Evolutionary conservation across 2,888 invertebrate species (phyloP), one percentile per base, ranked within the genome.

Genomic region (Xestobium rufovillosum): DNA sequence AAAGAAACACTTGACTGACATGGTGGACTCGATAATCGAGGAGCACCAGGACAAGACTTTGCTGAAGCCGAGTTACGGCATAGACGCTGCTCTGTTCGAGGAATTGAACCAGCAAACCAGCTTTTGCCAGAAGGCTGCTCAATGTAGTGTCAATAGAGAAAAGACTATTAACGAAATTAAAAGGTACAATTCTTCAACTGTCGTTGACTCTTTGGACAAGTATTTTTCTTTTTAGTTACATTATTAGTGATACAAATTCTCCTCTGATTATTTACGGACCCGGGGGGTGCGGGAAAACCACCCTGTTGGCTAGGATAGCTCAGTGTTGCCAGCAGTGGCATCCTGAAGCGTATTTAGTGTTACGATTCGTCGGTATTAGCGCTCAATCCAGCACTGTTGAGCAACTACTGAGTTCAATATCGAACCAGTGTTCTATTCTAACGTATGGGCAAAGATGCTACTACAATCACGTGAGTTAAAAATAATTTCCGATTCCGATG

Each of bases 201-300:
- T 13, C 15, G 13, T 27, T 34, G 6, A 36, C 28, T 23, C 23
- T 23, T n/a, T 23, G 23, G 8, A 14, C n/a, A 17, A 2, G 14
- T 17, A 10, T 26, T 3, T 27, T 29, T 3, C 27, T 12, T 62
- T 62, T 36, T 59, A 82, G 81, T 39, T 84, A 84, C 51, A 71
- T 84, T 43, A 69, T 68, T 9, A 72, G 77, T 8, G 74, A 75
- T 42, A 72, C 72, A 48, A 63, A 66, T 15, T 63, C 71, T 12
- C 86, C 87, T 0, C 63, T 89, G 39, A 75, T 87, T 9, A 65
- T 90, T 38, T 78, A 82, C 42, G 89, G 88, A 0, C 75, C 80
- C 14, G 74, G 78, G n/a, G 89, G 89, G 8, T 82, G 83, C 60
- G 89, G 89, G 1, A 89, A 89, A 65, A 86, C 85, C 3, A 83